phyloP scores from a whole-genome alignment of 2,113 vertebrate genomes.

The Potamarius usumacintae region DNA sequence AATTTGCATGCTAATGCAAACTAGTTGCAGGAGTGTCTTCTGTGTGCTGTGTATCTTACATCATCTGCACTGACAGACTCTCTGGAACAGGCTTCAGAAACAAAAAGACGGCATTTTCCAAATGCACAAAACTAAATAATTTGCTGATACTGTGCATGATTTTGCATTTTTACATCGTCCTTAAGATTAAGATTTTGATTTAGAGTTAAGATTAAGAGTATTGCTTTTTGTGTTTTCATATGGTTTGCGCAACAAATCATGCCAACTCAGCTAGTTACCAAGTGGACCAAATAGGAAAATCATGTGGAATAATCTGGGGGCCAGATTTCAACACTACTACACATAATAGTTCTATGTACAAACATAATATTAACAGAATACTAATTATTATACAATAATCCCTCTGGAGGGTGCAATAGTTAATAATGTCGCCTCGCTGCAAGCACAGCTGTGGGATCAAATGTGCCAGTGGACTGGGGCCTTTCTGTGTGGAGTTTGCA shows the following conservation, averaged over 20 bases:
- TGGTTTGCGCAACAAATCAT: neutral
- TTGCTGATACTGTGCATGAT: neutral
- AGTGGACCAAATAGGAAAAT: neutral
- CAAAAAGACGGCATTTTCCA: neutral
- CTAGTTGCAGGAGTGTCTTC: conserved; percentile 2
- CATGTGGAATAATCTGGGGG: neutral
- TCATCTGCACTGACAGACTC: neutral
- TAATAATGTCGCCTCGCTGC: no score
- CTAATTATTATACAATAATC: neutral
- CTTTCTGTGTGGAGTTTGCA: no score
- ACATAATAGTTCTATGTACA: neutral
- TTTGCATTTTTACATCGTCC: no score
- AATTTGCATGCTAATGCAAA: conserved; percentile 47
- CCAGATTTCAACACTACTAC: neutral
- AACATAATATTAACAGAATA: neutral
- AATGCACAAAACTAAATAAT: neutral
- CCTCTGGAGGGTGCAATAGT: neutral
- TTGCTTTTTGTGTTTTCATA: neutral
- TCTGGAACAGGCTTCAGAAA: neutral
- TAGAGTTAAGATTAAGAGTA: no score
- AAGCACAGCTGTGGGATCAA: no score
- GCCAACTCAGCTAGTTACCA: neutral
- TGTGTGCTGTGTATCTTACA: neutral
- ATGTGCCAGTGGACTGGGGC: no score
- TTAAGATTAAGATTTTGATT: neutral